phyloP scores from a whole-genome alignment of 2,797 vertebrate genomes.

The Melanotaenia boesemani region DNA sequence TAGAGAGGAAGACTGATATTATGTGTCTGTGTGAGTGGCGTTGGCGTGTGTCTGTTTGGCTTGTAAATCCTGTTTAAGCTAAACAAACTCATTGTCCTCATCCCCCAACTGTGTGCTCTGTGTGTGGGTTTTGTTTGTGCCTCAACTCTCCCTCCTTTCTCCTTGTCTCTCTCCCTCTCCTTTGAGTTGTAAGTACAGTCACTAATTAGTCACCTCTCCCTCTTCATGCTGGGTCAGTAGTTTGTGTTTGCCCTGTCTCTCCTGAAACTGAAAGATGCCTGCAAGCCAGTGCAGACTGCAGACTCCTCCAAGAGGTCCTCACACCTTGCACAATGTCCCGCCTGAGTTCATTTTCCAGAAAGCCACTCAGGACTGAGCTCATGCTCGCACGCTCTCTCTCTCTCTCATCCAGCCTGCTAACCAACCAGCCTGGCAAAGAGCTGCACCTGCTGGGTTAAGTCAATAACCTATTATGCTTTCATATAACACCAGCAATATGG shows the following conservation, averaged over 20 bases:
- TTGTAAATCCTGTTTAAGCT: constrained; percentile 85
- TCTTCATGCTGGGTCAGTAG: constrained; percentile 79
- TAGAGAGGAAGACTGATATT: constrained; percentile 65
- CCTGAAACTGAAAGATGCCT: constrained; percentile 59
- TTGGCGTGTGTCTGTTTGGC: constrained; percentile 83
- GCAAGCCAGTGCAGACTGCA: constrained; percentile 39
- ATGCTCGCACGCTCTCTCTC: constrained; percentile 10
- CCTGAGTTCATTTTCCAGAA: constrained; percentile 55
- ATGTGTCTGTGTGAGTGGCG: constrained; percentile 75
- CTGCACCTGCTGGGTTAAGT: constrained; percentile 42
- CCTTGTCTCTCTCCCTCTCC: constrained; percentile 37
- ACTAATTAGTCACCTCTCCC: constrained; percentile 80
- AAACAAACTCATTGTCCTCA: constrained; percentile 85
- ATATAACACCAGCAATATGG: constrained; percentile 12
- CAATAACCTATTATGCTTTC: constrained; percentile 45
- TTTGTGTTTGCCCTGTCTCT: constrained; percentile 73
- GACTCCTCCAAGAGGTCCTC: constrained; percentile 65
- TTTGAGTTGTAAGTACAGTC: constrained; percentile 79
- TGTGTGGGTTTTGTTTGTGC: constrained; percentile 41
- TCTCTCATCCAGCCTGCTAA: neutral
- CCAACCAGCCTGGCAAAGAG: constrained; percentile 1
- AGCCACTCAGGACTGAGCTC: constrained; percentile 35
- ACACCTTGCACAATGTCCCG: constrained; percentile 61
- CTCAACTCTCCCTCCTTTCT: constrained; percentile 24
- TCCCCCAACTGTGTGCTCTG: constrained; percentile 74